Conservation (phyloP, 2,113 vertebrate genomes). For the Turdus rufiventris region DNA sequence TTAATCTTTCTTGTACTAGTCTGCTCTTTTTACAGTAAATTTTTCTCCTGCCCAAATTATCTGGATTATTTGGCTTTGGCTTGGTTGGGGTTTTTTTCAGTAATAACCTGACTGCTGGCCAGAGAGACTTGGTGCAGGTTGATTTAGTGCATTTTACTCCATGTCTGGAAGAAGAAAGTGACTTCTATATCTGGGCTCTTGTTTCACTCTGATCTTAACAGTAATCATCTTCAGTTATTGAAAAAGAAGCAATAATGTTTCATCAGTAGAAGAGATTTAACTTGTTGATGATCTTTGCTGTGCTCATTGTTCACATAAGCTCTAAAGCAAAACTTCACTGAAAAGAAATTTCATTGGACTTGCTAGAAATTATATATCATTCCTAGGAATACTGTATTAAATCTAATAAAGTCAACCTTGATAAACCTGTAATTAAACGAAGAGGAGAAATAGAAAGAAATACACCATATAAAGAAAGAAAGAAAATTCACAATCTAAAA, state of each 20-base stretch:
- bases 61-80: background rate
- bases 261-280: constrained; percentile 1
- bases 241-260: background rate
- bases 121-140: background rate
- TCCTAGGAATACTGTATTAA: background rate
- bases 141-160: background rate
- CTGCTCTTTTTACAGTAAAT: background rate
- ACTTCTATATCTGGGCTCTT: background rate
- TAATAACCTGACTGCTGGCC: background rate
- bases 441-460: background rate
- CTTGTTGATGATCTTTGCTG: background rate
- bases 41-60: background rate
- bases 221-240: background rate
- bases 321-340: background rate
- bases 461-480: background rate
- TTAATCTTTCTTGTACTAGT: background rate
- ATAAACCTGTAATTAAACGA: constrained; percentile 1
- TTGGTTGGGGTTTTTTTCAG: background rate
- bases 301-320: background rate
- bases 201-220: background rate
- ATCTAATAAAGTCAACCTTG: background rate
- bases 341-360: background rate
- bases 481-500: background rate
- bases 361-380: background rate
- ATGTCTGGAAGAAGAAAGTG: background rate